A percentile compares a stretch with the other conserved stretches of the same genome.
These are phyloP conservation scores for Suillia variegata DNA, from an alignment of 2,888 invertebrate species.

Conservation along the genomic window DNA sequence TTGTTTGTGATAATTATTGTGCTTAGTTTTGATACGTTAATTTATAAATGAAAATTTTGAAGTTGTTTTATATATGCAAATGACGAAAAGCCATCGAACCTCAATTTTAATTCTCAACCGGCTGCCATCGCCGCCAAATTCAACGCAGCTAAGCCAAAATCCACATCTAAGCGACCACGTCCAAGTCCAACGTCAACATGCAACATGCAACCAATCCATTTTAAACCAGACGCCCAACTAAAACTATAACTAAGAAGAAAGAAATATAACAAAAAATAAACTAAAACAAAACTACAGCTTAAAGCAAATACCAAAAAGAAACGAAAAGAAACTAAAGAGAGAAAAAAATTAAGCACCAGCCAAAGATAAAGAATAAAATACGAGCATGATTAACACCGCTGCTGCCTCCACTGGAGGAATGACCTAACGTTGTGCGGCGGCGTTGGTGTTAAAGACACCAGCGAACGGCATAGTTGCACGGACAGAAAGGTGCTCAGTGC, in stretches of 20 bases:
- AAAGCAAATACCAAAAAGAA: background rate
- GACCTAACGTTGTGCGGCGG: background rate
- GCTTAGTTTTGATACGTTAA: no score
- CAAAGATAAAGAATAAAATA: background rate
- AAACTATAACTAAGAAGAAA: background rate
- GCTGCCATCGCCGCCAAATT: no score
- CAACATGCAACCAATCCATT: background rate
- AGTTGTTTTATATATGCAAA: no score
- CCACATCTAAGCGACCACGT: no score
- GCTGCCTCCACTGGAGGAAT: background rate
- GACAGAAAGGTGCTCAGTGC: no score
- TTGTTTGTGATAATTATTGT: no score
- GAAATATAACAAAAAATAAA: background rate
- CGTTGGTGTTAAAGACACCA: background rate
- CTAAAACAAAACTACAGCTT: background rate
- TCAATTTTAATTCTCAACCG: no score
- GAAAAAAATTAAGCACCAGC: background rate
- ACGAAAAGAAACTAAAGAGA: background rate
- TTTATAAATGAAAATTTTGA: no score
- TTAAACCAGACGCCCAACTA: background rate
- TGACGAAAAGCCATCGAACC: no score
- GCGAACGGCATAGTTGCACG: no score
- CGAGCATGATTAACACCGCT: background rate
- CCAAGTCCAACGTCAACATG: no score
- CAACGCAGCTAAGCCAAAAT: no score